phyloP scores from a whole-genome alignment of 2,113 vertebrate genomes.

The Sterna hirundo region DNA sequence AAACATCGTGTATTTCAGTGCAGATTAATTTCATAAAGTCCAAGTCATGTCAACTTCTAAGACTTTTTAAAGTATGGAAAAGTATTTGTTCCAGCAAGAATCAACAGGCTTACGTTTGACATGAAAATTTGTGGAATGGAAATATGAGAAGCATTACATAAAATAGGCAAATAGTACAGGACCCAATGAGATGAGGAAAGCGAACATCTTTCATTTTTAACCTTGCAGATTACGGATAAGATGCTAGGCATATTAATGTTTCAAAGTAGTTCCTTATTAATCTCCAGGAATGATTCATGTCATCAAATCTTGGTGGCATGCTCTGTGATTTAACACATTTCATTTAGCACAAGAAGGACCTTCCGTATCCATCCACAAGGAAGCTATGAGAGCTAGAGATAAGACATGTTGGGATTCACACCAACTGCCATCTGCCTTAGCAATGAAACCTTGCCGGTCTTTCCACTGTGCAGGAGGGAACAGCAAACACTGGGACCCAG shows the following conservation, averaged over 20 bases:
- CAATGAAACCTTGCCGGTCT: neutral
- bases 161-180: neutral
- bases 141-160: neutral
- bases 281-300: neutral
- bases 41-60: neutral
- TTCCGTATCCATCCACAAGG: neutral
- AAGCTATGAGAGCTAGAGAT: neutral
- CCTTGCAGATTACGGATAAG: neutral
- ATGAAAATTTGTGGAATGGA: neutral
- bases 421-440: neutral
- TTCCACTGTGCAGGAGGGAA: neutral
- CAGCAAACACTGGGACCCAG: neutral
- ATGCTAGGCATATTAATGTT: neutral
- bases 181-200: neutral
- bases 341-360: neutral
- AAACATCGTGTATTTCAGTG: neutral
- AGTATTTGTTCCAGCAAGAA: neutral
- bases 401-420: neutral
- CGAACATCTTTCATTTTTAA: neutral
- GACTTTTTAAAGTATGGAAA: neutral
- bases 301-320: neutral
- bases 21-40: neutral
- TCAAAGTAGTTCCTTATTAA: neutral
- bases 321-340: neutral
- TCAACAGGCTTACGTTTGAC: neutral